These are phyloP conservation scores for Phylloscopus whistleri DNA, from an alignment of 2,113 vertebrate species.

Conservation along the genomic window DNA sequence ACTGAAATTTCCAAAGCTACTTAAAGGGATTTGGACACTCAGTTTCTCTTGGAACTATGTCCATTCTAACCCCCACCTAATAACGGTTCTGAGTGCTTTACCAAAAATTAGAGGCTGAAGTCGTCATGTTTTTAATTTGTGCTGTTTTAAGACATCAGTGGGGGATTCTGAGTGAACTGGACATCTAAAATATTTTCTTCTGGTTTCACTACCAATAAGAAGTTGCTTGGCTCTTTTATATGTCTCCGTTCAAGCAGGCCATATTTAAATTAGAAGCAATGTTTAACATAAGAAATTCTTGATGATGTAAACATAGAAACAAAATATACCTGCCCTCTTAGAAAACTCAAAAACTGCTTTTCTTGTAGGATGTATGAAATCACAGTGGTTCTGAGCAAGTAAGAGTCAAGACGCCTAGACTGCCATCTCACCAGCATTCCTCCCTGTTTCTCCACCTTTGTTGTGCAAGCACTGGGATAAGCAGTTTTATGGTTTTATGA, in stretches of 20 bases:
- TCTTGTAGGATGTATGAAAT: neutral
- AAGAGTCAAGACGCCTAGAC: neutral
- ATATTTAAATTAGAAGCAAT: neutral
- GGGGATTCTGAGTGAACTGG: neutral
- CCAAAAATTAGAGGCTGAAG: neutral
- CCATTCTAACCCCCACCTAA: neutral
- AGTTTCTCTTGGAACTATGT: neutral
- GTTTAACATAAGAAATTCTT: neutral
- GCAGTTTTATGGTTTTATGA: neutral
- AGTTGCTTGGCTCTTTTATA: neutral
- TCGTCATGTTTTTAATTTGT: neutral
- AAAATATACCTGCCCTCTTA: rapidly evolving
- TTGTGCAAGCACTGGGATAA: neutral
- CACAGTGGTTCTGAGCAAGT: neutral
- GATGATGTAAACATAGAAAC: neutral
- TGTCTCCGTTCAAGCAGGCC: neutral
- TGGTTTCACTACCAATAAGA: neutral
- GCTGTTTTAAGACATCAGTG: neutral
- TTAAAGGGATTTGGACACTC: neutral
- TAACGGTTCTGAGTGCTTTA: neutral
- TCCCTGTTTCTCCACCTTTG: neutral
- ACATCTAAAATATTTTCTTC: neutral
- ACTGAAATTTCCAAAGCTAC: neutral
- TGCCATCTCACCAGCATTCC: neutral
- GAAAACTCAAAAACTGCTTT: neutral